Conservation (phyloP, 2,797 vertebrate genomes). For the Linurgus olivaceus region DNA sequence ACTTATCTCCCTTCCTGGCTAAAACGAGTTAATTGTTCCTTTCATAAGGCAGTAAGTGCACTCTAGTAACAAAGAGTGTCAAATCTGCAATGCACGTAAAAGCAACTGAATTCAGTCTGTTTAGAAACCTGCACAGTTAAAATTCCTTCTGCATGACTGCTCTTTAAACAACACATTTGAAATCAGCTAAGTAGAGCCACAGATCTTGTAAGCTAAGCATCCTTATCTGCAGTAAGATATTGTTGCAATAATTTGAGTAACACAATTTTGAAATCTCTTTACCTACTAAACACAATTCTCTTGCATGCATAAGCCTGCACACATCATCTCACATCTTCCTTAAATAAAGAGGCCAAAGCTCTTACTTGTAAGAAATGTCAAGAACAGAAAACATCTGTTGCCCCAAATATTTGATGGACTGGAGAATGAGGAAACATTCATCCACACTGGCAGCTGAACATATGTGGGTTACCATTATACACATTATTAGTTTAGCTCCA, state of each 20-base stretch:
- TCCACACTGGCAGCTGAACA: neutral
- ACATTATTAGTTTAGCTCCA: neutral
- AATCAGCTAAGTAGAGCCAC: neutral
- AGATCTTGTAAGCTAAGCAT: neutral
- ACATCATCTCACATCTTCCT: neutral
- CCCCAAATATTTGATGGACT: neutral
- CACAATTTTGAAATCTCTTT: neutral
- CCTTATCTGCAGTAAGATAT: neutral
- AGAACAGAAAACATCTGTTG: neutral
- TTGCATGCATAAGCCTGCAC: neutral
- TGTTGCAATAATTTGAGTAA: neutral
- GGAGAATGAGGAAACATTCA: neutral
- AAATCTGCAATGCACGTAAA: neutral
- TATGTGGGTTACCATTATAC: neutral
- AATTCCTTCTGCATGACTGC: neutral
- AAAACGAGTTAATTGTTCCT: neutral
- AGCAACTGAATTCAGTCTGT: neutral
- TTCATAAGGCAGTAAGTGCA: neutral
- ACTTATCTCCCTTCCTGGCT: neutral
- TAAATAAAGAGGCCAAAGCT: neutral
- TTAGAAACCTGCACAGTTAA: neutral
- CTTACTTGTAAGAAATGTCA: neutral
- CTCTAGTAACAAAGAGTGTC: neutral
- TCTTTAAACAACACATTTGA: neutral
- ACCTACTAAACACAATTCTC: neutral